Evolutionary conservation across 2,113 vertebrate species (phyloP), one percentile per base, ranked within the genome.

Genomic region (Numenius arquata): DNA sequence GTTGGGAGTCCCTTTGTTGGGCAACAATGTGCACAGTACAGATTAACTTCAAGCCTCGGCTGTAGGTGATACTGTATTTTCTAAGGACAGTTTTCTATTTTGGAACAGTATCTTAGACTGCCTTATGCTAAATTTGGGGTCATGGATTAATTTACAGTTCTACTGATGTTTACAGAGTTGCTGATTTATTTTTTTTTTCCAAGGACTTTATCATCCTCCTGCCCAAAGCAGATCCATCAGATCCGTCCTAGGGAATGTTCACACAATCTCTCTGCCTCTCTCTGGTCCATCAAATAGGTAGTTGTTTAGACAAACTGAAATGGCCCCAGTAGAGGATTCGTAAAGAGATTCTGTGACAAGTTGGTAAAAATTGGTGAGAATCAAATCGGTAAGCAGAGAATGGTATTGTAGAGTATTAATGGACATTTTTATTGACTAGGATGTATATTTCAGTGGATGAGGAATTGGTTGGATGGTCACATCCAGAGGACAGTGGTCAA

Each of bases 1-100:
- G 15, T 21, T 80, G 53, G 17, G 32, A 88, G 8, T 30, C 12
- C 25, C 6, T 73, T 68, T 38, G 19, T 38, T 84, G 40, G 34
- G 36, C n/a, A 61, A 3, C 27, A 40, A 18, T 12, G 2, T 22
- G 9, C 2, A 1, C 0, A 2, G 11, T 32, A n/a, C 6, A 45
- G 8, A 75, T 16, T 25, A 83, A 58, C 15, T 45, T 56, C 30
- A 79, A 26, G 48, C 11, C 17, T 26, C 32, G 53, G 11, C 45
- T 76, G 27, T 18, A 36, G 27, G 48, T 41, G 62, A 43, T 30
- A 12, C 6, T 53, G 5, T 65, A 7, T 77, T 83, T 84, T 52
- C 34, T 66, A 66, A 40, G 14, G 21, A 30, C 13, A 36, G 9
- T 32, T 89, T 90, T 80, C 34, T 59, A 5, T 43, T 86, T 65